Percentiles rank a stretch among this genome's conserved stretches.
Conservation (phyloP, 2,113 vertebrate species). For the Crocuta crocuta region DNA sequence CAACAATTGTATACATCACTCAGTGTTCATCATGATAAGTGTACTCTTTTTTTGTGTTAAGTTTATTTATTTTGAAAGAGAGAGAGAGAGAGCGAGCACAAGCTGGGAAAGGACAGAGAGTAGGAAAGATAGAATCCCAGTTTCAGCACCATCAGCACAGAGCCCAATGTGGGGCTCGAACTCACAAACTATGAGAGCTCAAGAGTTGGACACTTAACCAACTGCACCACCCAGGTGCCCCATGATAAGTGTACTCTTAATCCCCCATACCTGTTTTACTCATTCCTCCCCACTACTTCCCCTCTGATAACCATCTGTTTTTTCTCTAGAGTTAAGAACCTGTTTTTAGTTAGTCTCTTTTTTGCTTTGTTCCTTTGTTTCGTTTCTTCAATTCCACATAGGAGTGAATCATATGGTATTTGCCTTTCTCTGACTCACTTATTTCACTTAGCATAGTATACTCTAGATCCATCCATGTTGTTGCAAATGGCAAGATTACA, state of each 20-base stretch:
- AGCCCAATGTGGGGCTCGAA: too few species aligned
- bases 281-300: not conserved
- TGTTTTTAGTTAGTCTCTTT: not conserved
- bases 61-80: too few species aligned
- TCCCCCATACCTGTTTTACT: not conserved
- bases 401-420: not conserved
- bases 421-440: not conserved
- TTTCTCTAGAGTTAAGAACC: not conserved
- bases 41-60: not conserved
- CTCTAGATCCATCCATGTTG: not conserved
- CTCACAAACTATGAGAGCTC: too few species aligned
- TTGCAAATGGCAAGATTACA: not conserved
- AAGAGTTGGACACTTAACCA: too few species aligned
- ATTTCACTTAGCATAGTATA: not conserved
- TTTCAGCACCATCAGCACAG: too few species aligned
- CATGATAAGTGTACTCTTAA: not conserved
- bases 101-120: too few species aligned
- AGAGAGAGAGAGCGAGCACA: too few species aligned
- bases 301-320: not conserved
- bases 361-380: not conserved
- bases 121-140: too few species aligned
- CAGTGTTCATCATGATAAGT: not conserved
- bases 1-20: not conserved
- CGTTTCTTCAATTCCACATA: not conserved
- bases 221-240: too few species aligned